Conservation (phyloP, 2,888 invertebrate species). For the Macrostomum cliftonense region DNA sequence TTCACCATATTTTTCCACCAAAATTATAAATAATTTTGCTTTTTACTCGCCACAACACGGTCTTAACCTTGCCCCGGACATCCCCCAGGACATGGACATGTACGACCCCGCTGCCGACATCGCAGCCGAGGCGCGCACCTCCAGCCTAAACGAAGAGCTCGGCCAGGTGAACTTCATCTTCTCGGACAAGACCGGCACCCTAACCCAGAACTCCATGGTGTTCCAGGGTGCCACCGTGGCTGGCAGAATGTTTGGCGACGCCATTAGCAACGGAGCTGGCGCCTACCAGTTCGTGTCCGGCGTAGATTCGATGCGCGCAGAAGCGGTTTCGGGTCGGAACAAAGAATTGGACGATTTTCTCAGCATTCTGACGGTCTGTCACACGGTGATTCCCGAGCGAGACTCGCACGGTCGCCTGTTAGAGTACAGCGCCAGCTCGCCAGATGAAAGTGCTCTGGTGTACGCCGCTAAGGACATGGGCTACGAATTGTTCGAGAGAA, state of each 20-base stretch:
- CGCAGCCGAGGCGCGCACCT: slow-evolving; percentile 84
- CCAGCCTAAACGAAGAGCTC: slow-evolving; percentile 90
- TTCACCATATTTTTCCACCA: too few relatives aligned
- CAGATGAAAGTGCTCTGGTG: slow-evolving; percentile 81
- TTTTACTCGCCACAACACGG: too few relatives aligned
- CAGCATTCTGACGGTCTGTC: slow-evolving; percentile 81
- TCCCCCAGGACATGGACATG: slow-evolving; percentile 77
- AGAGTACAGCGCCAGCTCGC: slow-evolving; percentile 14
- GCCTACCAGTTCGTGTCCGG: too few relatives aligned
- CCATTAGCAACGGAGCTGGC: too few relatives aligned
- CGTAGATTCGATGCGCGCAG: too few relatives aligned
- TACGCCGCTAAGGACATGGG: slow-evolving; percentile 70
- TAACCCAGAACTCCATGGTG: slow-evolving; percentile 92
- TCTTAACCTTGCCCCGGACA: too few relatives aligned
- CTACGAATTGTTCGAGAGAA: slow-evolving; percentile 40
- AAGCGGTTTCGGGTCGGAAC: too few relatives aligned
- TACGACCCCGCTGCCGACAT: slow-evolving; percentile 75
- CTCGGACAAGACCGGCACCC: slow-evolving; percentile 92
- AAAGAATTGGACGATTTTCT: slow-evolving; percentile 52
- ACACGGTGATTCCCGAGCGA: slow-evolving; percentile 54
- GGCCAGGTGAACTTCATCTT: slow-evolving; percentile 66
- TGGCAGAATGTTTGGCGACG: slow-evolving; percentile 35
- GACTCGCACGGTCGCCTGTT: slow-evolving; percentile 26
- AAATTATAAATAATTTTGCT: too few relatives aligned
- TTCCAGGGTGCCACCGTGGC: slow-evolving; percentile 52